Conservation (phyloP, 2,888 invertebrate genomes). For the Pteria penguin region DNA sequence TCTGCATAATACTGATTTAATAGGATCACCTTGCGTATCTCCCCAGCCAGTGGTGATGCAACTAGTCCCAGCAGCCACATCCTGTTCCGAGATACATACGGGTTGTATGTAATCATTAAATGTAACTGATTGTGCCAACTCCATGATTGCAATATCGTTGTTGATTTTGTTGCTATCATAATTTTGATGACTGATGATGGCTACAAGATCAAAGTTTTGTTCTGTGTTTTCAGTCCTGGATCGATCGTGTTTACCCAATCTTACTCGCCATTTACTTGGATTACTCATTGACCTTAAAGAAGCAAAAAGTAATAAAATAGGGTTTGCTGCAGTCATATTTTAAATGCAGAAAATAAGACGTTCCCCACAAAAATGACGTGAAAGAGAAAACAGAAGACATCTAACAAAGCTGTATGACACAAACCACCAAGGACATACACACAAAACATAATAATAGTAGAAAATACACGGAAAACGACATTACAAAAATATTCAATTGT, state of each 20-base stretch:
- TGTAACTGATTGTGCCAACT: constrained; percentile 83
- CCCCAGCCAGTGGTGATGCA: constrained; percentile 97
- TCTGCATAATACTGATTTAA: too few relatives aligned
- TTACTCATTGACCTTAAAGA: constrained; percentile 8
- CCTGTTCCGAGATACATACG: constrained; percentile 87
- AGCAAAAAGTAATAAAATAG: background rate
- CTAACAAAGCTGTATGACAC: too few relatives aligned
- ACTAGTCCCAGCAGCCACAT: constrained; percentile 76
- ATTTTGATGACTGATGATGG: constrained; percentile 86
- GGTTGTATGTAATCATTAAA: constrained; percentile 87
- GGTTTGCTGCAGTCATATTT: background rate
- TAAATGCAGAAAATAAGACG: too few relatives aligned
- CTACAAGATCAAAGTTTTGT: constrained; percentile 34
- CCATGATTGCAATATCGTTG: constrained; percentile 92
- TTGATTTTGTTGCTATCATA: constrained; percentile 93
- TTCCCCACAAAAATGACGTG: too few relatives aligned
- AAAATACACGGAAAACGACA: too few relatives aligned
- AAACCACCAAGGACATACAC: too few relatives aligned
- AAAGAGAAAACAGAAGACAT: too few relatives aligned
- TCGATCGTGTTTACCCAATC: constrained; percentile 58
- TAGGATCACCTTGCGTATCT: constrained; percentile 62
- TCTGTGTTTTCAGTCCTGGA: constrained; percentile 47
- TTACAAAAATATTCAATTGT: too few relatives aligned
- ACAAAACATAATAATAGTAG: too few relatives aligned
- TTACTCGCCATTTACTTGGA: constrained; percentile 51